Evolutionary conservation across 1,140 invertebrate genomes (phyloP), one percentile per base, ranked within the genome.

Genomic region (Ooceraea biroi): DNA sequence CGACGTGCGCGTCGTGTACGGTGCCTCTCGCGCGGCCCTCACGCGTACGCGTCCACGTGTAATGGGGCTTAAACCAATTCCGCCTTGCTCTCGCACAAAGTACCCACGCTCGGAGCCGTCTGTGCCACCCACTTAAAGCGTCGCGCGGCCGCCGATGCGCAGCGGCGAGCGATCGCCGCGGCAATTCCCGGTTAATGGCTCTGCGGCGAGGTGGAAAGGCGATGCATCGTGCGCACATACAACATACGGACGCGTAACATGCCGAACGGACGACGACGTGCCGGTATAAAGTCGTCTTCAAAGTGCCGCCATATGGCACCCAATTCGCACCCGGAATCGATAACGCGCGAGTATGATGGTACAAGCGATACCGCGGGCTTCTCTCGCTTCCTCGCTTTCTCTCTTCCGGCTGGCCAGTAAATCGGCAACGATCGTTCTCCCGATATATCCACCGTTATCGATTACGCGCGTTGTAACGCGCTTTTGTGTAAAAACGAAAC

Each of bases 71-170:
- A 88, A 89, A 89, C 82, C 88, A 89, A 89, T 89, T 89, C 87
- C 82, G 82, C 69, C 82, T 88, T 74, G 87, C 84, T 85, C 77
- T 85, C 50, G 83, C 74, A 88, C 86, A 88, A 89, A 89, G 87
- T 89, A 85, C 87, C 74, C 78, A 52, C 46, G 68, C 73, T 36
- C 87, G 84, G 88, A 89, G 88, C 88, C 85, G 88, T 89, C 88
- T 89, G 88, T 89, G 86, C 88, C 87, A 86, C 88, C 87, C 88
- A 89, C 80, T 89, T 89, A 89, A 89, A 89, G 87, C 84, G 55
- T 88, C 88, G 84, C 84, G 84, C 87, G 77, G 82, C 87, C 76
- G 63, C 69, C 84, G 84, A 77, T 78, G 83, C 68, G 66, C 69
- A 61, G 72, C 80, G 36, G 17, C 82, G 74, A 82, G 73, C 88